Percentiles rank a stretch among this genome's conserved stretches.
These are phyloP conservation scores for Oxycera nigricornis DNA, from an alignment of 2,888 invertebrate species.

Conservation along the genomic window DNA sequence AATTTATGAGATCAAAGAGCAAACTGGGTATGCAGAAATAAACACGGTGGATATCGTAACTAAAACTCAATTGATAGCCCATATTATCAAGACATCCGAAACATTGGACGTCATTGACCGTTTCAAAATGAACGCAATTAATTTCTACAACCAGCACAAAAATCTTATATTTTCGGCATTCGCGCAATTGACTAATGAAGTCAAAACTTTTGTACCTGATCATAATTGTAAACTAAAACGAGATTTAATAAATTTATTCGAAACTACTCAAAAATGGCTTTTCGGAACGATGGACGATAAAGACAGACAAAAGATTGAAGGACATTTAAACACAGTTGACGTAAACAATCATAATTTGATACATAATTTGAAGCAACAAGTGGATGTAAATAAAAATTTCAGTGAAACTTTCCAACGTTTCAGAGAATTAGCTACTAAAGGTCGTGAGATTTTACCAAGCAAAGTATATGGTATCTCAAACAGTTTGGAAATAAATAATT, in stretches of 20 bases:
- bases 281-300: too few species aligned
- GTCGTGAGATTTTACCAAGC: neutral
- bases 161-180: neutral
- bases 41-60: constrained; percentile 25
- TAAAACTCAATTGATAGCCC: constrained; percentile 25
- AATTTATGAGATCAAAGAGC: constrained; percentile 34
- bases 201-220: neutral
- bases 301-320: neutral
- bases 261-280: neutral
- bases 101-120: constrained; percentile 11
- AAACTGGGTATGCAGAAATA: constrained; percentile 41
- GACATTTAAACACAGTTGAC: neutral
- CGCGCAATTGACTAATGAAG: neutral
- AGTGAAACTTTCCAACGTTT: neutral
- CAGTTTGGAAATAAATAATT: neutral
- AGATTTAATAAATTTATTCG: neutral
- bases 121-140: neutral
- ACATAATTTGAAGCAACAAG: neutral
- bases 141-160: neutral
- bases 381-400: neutral
- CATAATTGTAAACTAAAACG: neutral
- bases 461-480: neutral
- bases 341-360: neutral
- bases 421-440: neutral
- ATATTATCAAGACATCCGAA: constrained; percentile 26